These are phyloP conservation scores for Alosa sapidissima DNA, from an alignment of 2,797 vertebrate genomes.

Conservation along the genomic window DNA sequence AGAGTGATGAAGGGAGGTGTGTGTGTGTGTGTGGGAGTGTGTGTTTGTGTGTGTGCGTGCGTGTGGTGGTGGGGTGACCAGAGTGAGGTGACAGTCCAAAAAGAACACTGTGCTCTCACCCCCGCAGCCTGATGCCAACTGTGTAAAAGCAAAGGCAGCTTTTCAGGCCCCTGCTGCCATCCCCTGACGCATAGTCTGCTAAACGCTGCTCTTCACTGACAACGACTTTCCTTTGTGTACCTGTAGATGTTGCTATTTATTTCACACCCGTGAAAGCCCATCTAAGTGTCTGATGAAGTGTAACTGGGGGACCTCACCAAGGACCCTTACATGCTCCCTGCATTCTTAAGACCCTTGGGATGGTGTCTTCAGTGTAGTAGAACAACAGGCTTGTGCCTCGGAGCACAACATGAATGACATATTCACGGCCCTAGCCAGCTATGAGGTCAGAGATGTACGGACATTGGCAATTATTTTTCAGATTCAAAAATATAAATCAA, in stretches of 20 bases:
- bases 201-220: constrained; percentile 7
- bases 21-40: constrained; percentile 51
- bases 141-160: constrained; percentile 22
- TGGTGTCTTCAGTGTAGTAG: neutral
- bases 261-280: constrained; percentile 5
- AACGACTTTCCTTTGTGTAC: neutral
- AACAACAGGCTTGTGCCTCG: constrained; percentile 17
- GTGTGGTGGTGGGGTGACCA: constrained; percentile 17
- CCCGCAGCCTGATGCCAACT: constrained; percentile 20
- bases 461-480: neutral
- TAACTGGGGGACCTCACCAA: neutral
- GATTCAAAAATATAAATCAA: neutral
- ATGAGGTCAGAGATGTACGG: neutral
- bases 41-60: constrained; percentile 38
- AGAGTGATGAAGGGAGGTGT: constrained; percentile 10
- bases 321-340: neutral
- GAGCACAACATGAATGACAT: neutral
- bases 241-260: constrained; percentile 26
- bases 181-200: constrained; percentile 17
- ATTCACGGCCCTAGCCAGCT: neutral
- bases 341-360: neutral
- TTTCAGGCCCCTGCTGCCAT: constrained; percentile 18
- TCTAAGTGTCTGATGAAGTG: constrained; percentile 20
- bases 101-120: constrained; percentile 16
- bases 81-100: constrained; percentile 16